Evolutionary conservation across 1,140 invertebrate species (phyloP).

Genomic region (Drosophila ananassae): DNA sequence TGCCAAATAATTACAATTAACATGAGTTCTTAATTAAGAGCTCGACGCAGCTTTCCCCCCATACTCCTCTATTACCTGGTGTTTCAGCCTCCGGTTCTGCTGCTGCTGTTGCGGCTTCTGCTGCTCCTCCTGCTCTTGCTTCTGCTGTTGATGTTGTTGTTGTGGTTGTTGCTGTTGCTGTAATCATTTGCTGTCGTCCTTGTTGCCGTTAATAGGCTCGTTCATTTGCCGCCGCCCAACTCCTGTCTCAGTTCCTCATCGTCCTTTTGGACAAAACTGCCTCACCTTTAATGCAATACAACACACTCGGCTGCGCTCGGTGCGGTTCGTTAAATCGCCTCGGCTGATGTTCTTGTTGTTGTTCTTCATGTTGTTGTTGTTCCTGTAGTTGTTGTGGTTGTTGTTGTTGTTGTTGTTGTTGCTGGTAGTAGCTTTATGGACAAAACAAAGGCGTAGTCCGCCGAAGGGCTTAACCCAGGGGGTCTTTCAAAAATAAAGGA

Average conservation of each 20-base stretch:
- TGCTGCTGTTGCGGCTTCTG: constrained; percentile 17
- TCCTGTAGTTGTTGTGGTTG: neutral
- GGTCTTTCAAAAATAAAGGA: neutral
- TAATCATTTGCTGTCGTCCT: constrained; percentile 70
- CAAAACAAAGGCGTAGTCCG: constrained; percentile 20
- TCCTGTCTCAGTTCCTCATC: neutral
- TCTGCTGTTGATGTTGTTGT: constrained; percentile 37
- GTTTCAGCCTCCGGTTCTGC: constrained; percentile 5
- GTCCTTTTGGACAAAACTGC: constrained; percentile 31
- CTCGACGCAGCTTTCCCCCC: constrained; percentile 48
- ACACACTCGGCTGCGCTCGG: constrained; percentile 77
- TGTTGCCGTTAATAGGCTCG: constrained; percentile 80
- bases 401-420: constrained; percentile 1
- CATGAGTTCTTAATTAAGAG: constrained; percentile 84
- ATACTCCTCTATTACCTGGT: constrained; percentile 12
- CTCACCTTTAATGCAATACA: constrained; percentile 79
- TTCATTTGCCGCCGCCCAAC: constrained; percentile 60
- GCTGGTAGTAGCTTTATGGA: constrained; percentile 37
- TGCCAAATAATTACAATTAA: constrained; percentile 84
- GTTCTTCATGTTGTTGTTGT: neutral
- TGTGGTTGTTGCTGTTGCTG: constrained; percentile 57
- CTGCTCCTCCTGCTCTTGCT: constrained; percentile 35
- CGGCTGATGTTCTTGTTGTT: constrained; percentile 14
- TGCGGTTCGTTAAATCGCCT: constrained; percentile 78
- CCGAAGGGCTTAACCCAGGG: neutral